These are phyloP conservation scores for Paedocypris sp. DNA, from an alignment of 2,113 vertebrate genomes.

Conservation along the genomic window DNA sequence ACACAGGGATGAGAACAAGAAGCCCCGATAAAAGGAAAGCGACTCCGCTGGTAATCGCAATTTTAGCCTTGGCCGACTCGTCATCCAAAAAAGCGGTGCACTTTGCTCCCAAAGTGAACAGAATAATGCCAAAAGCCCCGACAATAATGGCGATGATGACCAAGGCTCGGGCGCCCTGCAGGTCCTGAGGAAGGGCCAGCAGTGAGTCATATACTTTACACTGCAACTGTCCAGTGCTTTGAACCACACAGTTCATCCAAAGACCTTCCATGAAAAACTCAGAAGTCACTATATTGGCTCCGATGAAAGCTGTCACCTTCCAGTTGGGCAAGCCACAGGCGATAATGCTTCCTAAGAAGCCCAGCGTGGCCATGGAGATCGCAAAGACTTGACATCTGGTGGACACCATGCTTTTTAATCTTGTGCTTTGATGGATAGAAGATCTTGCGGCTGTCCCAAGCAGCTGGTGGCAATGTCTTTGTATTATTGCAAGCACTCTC, in stretches of 20 bases:
- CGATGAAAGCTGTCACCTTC: constrained; percentile 77
- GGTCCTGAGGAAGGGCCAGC: constrained; percentile 55
- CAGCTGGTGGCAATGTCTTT: not conserved
- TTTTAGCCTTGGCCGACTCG: constrained; percentile 41
- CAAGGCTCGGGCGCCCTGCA: constrained; percentile 58
- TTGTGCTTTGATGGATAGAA: not conserved
- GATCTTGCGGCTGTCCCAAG: not conserved
- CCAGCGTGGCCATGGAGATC: constrained; percentile 60
- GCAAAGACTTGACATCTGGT: constrained; percentile 67
- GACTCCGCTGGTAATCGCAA: constrained; percentile 46
- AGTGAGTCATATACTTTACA: constrained; percentile 68
- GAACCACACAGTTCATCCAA: constrained; percentile 63
- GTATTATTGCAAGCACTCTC: not conserved
- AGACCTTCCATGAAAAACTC: constrained; percentile 72
- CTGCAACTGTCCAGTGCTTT: constrained; percentile 69
- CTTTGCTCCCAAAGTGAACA: constrained; percentile 44
- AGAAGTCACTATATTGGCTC: constrained; percentile 72
- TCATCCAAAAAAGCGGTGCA: constrained; percentile 58
- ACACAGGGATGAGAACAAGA: constrained; percentile 66
- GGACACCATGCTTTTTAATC: constrained; percentile 38
- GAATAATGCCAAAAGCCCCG: constrained; percentile 48
- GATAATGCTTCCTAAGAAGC: constrained; percentile 70
- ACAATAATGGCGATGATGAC: constrained; percentile 51
- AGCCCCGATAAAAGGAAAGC: constrained; percentile 54
- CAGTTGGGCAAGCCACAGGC: constrained; percentile 74